These are phyloP conservation scores for Antrozous pallidus DNA, from an alignment of 2,797 vertebrate species.

Conservation along the genomic window DNA sequence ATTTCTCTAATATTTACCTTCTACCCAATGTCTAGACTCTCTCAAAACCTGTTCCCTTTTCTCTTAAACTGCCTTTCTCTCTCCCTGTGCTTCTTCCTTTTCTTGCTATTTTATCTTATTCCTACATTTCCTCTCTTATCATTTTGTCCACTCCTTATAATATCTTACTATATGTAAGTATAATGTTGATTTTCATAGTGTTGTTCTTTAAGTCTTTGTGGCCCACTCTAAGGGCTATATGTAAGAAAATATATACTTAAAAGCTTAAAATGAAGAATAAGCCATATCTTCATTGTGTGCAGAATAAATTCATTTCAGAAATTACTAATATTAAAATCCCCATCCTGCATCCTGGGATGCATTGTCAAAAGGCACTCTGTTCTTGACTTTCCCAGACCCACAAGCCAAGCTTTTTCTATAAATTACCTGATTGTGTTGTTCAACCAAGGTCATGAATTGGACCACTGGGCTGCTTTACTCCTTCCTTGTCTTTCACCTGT, in stretches of 20 bases:
- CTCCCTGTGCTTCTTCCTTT: too few species aligned
- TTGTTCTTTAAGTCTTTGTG: neutral
- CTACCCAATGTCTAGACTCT: neutral
- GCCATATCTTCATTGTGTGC: neutral
- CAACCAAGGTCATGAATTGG: neutral
- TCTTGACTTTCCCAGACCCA: neutral
- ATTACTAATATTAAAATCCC: neutral
- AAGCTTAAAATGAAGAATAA: neutral
- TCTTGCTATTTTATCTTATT: too few species aligned
- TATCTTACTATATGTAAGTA: neutral
- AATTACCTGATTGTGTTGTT: neutral
- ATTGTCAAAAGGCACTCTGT: neutral
- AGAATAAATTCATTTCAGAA: constrained; percentile 11
- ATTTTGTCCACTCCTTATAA: neutral
- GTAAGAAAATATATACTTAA: neutral
- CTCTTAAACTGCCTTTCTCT: neutral
- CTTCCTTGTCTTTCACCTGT: neutral
- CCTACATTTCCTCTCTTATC: neutral
- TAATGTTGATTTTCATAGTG: neutral
- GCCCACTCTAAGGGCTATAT: neutral
- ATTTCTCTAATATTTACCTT: neutral
- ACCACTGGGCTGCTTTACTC: neutral
- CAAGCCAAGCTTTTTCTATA: neutral
- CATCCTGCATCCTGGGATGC: neutral
- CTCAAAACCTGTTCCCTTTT: neutral